Base-by-base conservation (phyloP, 2,113 vertebrate genomes). In the Mustela lutreola region DNA sequence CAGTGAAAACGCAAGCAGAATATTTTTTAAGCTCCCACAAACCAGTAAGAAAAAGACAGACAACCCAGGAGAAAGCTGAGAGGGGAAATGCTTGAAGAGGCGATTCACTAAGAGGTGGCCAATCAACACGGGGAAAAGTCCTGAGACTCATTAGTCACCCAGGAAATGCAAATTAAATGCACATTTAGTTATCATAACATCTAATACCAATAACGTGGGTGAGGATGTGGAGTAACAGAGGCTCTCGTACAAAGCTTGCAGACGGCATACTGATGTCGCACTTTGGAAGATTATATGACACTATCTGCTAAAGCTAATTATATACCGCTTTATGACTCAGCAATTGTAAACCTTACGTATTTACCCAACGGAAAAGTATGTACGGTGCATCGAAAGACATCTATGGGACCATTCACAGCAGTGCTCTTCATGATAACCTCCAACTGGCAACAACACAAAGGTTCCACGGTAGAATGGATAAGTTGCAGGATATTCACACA, bases 291-390 rank as follows among this genome's bases (percentile, higher is more conserved):
- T 86, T 60, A 89, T 28, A 60, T 18, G 80, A 87, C 80, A n/a
- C 53, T 65, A 73, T 91, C 95, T 73, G 39, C 58, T 50, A 87
- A 88, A 67, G 87, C 76, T 94, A 97, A 96, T 97, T 90, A 92
- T 6, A 50, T n/a, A 65, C 60, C 60, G 76, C 78, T 60, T 60
- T 88, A 15, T 87, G 92, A 95, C 83, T 97, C 91, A 94, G 94
- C 33, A 76, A 50, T 50, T 62, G 65, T 71, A 67, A 94, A 87
- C 80, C 83, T 67, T 36, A 80, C 58, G 36, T 94, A 85, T 92
- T 81, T 87, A 80, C 48, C 84, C 87, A 92, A 56, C 75, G 94
- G 87, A 85, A 85, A 89, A 85, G 63, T 39, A 60, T 12, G 75
- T 5, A 58, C 0, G 36, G 62, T 1, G 5, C 12, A 58, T 89